Percentiles rank a stretch among this genome's conserved stretches.
Evolutionary conservation across 2,797 vertebrate species (phyloP).

Genomic region (Jordanella pulchra): DNA sequence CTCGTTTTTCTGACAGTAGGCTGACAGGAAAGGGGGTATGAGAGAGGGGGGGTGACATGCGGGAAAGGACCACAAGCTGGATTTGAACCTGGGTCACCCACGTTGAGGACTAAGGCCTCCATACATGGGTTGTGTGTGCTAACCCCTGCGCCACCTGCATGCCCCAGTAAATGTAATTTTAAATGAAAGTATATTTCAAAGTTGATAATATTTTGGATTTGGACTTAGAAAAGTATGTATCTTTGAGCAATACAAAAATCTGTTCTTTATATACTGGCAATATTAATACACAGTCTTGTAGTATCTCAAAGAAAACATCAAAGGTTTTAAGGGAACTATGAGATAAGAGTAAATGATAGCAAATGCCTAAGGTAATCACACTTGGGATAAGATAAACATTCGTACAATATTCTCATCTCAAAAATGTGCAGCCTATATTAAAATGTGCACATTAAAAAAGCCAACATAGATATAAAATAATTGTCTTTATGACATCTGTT

Average conservation of each 20-base stretch:
- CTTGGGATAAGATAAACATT: not conserved
- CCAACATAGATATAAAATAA: slow-evolving; percentile 4
- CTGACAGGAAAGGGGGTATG: too few species aligned
- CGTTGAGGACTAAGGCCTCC: too few species aligned
- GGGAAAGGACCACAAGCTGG: too few species aligned
- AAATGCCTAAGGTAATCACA: slow-evolving; percentile 5
- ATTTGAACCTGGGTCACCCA: too few species aligned
- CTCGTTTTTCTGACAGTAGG: too few species aligned
- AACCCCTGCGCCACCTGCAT: too few species aligned
- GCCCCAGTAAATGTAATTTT: not conserved
- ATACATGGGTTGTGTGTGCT: too few species aligned
- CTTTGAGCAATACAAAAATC: slow-evolving; percentile 1
- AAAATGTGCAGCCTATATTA: slow-evolving; percentile 11
- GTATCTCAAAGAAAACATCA: not conserved
- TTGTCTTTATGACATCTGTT: slow-evolving; percentile 19
- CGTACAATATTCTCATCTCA: not conserved
- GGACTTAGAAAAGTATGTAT: not conserved
- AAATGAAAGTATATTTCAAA: slow-evolving; percentile 3
- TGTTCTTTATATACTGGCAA: slow-evolving; percentile 2
- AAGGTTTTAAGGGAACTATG: not conserved
- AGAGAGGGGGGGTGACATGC: too few species aligned
- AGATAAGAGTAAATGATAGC: slow-evolving; percentile 8
- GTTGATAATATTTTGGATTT: slow-evolving; percentile 1
- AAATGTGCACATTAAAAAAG: not conserved
- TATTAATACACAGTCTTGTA: slow-evolving; percentile 4